These are phyloP conservation scores for Colinus virginianus DNA, from an alignment of 2,113 vertebrate species.

Conservation along the genomic window DNA sequence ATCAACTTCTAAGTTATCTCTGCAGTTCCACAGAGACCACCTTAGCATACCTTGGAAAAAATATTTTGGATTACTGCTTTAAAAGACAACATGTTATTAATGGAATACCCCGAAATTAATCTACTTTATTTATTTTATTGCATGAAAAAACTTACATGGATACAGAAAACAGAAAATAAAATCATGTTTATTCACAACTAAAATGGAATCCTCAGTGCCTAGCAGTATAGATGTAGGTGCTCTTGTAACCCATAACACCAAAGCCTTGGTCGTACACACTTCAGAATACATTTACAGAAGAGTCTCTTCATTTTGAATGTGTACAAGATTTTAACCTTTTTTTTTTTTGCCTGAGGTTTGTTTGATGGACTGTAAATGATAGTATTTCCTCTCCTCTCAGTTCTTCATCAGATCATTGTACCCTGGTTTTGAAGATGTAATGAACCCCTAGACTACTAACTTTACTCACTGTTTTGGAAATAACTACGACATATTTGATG, in stretches of 20 bases:
- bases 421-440: not conserved
- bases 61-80: not conserved
- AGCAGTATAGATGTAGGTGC: not conserved
- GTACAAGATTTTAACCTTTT: not conserved
- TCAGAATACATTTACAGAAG: not conserved
- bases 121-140: not conserved
- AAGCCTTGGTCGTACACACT: not conserved
- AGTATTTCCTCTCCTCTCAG: not conserved
- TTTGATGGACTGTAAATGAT: not conserved
- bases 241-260: not conserved
- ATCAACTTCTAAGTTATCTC: not conserved
- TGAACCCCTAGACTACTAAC: not conserved
- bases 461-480: not conserved
- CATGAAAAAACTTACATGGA: not conserved
- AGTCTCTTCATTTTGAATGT: not conserved
- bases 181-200: not conserved
- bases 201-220: not conserved
- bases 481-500: not conserved
- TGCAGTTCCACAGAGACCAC: not conserved
- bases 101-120: not conserved
- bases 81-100: not conserved
- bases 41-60: not conserved
- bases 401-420: not conserved
- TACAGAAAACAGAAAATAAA: not conserved
- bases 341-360: not conserved